phyloP scores from a whole-genome alignment of 2,888 invertebrate genomes.

The Dynastes tityus region DNA sequence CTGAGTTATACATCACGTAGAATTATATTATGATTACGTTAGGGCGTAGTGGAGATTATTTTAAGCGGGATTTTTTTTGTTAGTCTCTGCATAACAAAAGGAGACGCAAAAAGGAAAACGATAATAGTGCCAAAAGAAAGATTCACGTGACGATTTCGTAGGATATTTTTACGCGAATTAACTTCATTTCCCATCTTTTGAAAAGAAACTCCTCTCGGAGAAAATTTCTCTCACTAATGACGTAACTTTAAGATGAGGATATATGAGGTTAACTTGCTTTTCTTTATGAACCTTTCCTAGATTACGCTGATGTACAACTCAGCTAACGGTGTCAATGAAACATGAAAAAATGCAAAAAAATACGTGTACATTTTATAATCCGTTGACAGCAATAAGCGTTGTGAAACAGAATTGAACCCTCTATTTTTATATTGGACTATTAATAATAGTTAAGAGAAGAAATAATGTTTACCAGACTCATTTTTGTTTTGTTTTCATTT shows the following conservation, averaged over 20 bases:
- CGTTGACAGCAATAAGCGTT: slow-evolving; percentile 72
- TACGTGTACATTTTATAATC: slow-evolving; percentile 62
- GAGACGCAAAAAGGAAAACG: background rate
- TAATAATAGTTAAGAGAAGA: slow-evolving; percentile 61
- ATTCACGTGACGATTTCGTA: background rate
- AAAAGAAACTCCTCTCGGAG: no score
- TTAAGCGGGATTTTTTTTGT: slow-evolving; percentile 11
- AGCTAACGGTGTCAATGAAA: slow-evolving; percentile 49
- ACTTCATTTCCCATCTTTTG: background rate
- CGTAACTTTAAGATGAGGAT: background rate
- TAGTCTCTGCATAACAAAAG: background rate
- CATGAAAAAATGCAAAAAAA: slow-evolving; percentile 32
- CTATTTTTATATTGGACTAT: slow-evolving; percentile 73
- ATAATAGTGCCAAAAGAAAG: slow-evolving; percentile 40
- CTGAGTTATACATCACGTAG: slow-evolving; percentile 37
- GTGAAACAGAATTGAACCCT: slow-evolving; percentile 68
- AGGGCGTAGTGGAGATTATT: background rate
- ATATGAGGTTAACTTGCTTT: background rate
- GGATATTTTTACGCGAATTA: background rate
- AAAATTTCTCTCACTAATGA: no score
- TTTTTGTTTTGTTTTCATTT: slow-evolving; percentile 38
- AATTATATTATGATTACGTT: background rate
- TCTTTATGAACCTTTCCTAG: background rate
- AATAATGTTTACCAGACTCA: slow-evolving; percentile 47
- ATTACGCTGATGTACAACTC: slow-evolving; percentile 38